Percentiles rank a stretch among this genome's conserved stretches.
Conservation (phyloP, 1,140 invertebrate genomes). For the Cardiocondyla obscurior region DNA sequence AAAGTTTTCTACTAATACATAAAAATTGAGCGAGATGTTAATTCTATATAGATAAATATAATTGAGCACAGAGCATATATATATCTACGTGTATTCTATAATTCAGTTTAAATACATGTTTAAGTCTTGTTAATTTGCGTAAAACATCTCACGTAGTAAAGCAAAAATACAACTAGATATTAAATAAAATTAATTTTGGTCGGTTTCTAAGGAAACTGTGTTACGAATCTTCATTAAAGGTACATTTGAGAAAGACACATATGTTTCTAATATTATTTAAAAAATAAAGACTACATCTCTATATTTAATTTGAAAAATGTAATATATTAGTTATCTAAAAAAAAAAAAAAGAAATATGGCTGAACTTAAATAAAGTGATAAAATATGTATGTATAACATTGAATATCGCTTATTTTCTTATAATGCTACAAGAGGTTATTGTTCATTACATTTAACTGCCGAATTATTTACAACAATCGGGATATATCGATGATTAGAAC, state of each 20-base stretch:
- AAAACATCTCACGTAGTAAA: neutral
- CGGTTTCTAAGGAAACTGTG: neutral
- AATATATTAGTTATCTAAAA: slow-evolving; percentile 42
- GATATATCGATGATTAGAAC: slow-evolving; percentile 16
- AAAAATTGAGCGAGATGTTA: slow-evolving; percentile 10
- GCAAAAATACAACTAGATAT: slow-evolving; percentile 6
- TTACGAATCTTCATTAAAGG: neutral
- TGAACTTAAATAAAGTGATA: slow-evolving; percentile 29
- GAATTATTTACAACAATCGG: slow-evolving; percentile 27
- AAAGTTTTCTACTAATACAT: neutral
- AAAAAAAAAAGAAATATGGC: slow-evolving; percentile 30
- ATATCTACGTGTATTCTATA: slow-evolving; percentile 3
- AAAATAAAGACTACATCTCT: slow-evolving; percentile 21
- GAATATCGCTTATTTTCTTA: slow-evolving; percentile 10
- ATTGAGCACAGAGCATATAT: slow-evolving; percentile 33
- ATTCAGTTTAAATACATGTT: slow-evolving; percentile 1
- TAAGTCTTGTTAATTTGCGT: neutral
- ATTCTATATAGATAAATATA: slow-evolving; percentile 28
- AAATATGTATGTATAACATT: slow-evolving; percentile 33
- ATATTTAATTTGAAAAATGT: slow-evolving; percentile 27
- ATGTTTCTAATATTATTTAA: slow-evolving; percentile 13
- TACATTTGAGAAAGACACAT: slow-evolving; percentile 21
- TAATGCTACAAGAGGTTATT: slow-evolving; percentile 20
- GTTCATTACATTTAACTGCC: slow-evolving; percentile 22
- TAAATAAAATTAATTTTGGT: slow-evolving; percentile 11